These are phyloP conservation scores for Hippocampus guttulatus DNA, from an alignment of 2,113 vertebrate genomes.

Conservation along the genomic window DNA sequence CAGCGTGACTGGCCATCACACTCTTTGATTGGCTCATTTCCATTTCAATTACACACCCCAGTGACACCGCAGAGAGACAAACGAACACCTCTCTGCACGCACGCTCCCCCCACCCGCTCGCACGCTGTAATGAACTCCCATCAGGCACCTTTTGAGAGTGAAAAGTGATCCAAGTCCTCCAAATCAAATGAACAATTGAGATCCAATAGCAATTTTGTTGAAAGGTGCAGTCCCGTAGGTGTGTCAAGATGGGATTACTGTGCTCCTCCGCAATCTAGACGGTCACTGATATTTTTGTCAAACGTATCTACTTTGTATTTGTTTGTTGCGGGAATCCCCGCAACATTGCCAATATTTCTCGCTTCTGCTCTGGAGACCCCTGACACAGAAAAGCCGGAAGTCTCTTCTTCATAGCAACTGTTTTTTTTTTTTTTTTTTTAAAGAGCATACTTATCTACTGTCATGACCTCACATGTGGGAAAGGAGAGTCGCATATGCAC, in stretches of 20 bases:
- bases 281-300: background rate
- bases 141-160: conserved; percentile 65
- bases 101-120: background rate
- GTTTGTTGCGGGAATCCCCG: background rate
- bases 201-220: conserved; percentile 23
- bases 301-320: background rate
- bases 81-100: conserved; percentile 28
- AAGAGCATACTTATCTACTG: background rate
- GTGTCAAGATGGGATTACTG: background rate
- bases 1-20: conserved; percentile 73
- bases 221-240: conserved; percentile 10
- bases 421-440: too few species aligned
- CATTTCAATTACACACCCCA: conserved; percentile 90
- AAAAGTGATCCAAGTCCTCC: conserved; percentile 28
- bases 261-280: background rate
- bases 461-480: background rate
- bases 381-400: too few species aligned
- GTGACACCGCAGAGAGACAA: conserved; percentile 67
- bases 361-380: too few species aligned
- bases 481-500: background rate
- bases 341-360: background rate
- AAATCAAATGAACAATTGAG: conserved; percentile 40
- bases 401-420: too few species aligned
- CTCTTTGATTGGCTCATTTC: conserved; percentile 80
- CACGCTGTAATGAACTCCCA: conserved; percentile 71